phyloP scores from a whole-genome alignment of 2,113 vertebrate genomes.

The Epinephelus lanceolatus region DNA sequence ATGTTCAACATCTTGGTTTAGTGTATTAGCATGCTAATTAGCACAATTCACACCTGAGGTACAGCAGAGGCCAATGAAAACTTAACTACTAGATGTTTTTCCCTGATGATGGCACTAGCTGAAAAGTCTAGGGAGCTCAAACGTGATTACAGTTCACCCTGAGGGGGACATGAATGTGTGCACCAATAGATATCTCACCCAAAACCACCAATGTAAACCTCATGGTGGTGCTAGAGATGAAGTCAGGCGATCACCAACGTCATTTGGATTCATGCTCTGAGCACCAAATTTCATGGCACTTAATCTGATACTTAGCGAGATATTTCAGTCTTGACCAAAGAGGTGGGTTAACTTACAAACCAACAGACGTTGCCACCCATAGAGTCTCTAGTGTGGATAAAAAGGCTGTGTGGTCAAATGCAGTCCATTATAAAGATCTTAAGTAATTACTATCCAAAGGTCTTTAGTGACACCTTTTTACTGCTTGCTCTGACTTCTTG shows the following conservation, averaged over 20 bases:
- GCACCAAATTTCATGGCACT: not conserved
- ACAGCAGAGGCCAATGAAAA: too few species aligned
- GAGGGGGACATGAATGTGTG: too few species aligned
- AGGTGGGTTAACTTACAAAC: not conserved
- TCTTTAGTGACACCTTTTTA: not conserved
- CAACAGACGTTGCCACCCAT: too few species aligned
- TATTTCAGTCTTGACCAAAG: not conserved
- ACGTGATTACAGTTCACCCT: too few species aligned
- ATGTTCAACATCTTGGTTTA: too few species aligned
- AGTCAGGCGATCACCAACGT: too few species aligned
- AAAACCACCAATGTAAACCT: not conserved
- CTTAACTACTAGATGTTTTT: not conserved
- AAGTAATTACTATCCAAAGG: constrained; percentile 4
- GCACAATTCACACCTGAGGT: too few species aligned
- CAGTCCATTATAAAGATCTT: not conserved
- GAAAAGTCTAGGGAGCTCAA: too few species aligned
- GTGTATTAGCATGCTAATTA: too few species aligned
- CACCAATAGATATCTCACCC: not conserved
- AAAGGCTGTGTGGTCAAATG: not conserved
- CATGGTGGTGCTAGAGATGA: too few species aligned
- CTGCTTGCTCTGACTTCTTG: not conserved
- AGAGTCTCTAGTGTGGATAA: not conserved
- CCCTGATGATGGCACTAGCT: not conserved
- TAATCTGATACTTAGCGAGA: not conserved
- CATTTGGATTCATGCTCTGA: not conserved